Evolutionary conservation across 2,888 invertebrate genomes (phyloP).

Genomic region (Nemotelus pantherinus): DNA sequence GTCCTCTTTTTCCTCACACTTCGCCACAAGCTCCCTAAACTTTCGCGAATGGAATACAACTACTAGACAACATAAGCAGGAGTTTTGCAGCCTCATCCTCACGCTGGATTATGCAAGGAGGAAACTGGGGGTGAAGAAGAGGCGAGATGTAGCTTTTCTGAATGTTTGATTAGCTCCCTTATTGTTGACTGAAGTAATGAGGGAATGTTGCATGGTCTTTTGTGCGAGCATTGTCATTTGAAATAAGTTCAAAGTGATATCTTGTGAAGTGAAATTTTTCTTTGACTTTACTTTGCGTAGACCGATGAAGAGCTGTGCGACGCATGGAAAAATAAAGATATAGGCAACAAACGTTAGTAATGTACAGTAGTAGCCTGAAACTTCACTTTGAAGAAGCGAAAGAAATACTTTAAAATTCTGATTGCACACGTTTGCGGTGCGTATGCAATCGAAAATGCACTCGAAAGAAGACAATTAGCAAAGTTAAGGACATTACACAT

Average conservation of each 20-base stretch:
- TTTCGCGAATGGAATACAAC: background rate
- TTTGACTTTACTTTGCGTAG: conserved; percentile 7
- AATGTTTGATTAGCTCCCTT: conserved; percentile 44
- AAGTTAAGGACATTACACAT: too few relatives aligned
- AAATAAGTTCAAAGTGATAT: conserved; percentile 22
- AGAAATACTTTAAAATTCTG: background rate
- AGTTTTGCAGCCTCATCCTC: too few relatives aligned
- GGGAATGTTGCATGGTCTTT: conserved; percentile 14
- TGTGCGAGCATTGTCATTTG: background rate
- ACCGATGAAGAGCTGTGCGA: background rate
- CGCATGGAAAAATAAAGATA: background rate
- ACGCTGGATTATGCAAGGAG: too few relatives aligned
- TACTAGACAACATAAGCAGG: background rate
- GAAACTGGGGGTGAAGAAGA: too few relatives aligned
- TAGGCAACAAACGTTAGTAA: background rate
- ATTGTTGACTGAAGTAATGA: conserved; percentile 39
- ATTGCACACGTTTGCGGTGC: background rate
- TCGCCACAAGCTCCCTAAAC: background rate
- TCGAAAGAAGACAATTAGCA: too few relatives aligned
- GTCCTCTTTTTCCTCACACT: background rate
- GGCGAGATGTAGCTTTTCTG: conserved; percentile 15
- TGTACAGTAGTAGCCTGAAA: background rate
- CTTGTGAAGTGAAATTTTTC: background rate
- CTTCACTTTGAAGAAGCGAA: background rate
- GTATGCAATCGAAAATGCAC: too few relatives aligned